These are phyloP conservation scores for Metopia argyrocephala DNA, from an alignment of 2,888 invertebrate genomes.

Conservation along the genomic window DNA sequence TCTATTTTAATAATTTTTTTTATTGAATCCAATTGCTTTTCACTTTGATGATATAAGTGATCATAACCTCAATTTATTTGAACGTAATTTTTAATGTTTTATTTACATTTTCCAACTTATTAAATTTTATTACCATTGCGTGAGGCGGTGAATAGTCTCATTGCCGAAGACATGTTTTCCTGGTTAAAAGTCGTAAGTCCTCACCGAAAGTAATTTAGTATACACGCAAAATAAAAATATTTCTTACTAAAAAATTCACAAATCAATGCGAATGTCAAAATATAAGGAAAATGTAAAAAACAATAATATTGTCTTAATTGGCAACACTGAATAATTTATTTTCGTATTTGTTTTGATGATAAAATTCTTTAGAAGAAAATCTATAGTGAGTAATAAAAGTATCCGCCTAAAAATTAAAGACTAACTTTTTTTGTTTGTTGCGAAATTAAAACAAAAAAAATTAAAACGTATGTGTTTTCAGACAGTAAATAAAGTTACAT, in stretches of 20 bases:
- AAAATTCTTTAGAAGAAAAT: not conserved
- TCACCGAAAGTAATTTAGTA: conserved; percentile 26
- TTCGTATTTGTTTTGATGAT: conserved; percentile 38
- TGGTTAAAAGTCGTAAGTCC: conserved; percentile 7
- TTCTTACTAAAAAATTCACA: conserved; percentile 27
- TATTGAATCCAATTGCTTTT: conserved; percentile 40
- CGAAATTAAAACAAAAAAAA: no score
- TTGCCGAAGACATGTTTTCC: conserved; percentile 69
- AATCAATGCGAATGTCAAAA: conserved; percentile 39
- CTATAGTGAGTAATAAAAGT: not conserved
- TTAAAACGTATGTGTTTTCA: no score
- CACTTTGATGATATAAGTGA: conserved; percentile 76
- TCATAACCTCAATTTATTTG: conserved; percentile 73
- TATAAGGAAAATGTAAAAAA: not conserved
- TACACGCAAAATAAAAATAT: conserved; percentile 32
- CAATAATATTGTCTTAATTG: not conserved
- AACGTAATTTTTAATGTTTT: conserved; percentile 11
- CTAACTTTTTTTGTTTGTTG: no score
- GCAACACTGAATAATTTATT: conserved; percentile 6
- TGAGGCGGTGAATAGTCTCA: conserved; percentile 73
- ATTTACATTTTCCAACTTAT: conserved; percentile 30
- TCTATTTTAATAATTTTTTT: not conserved
- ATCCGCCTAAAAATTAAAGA: no score
- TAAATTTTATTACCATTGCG: conserved; percentile 71
- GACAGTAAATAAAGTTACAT: no score